Base-by-base conservation (phyloP, 2,888 invertebrate species). In the Andrena minutula region DNA sequence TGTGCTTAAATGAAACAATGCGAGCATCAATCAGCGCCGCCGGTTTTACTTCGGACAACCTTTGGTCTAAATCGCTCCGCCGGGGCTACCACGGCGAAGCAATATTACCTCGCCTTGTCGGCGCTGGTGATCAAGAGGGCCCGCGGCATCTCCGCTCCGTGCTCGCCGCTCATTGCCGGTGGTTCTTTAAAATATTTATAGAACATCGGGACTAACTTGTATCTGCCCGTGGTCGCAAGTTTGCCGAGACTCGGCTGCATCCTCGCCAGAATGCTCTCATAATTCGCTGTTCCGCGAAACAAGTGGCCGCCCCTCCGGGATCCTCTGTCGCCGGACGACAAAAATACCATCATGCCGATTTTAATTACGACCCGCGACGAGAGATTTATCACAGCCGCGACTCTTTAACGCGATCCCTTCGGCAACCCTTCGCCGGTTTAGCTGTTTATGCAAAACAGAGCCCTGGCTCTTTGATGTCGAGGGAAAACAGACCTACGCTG, bases 361-460 rank as follows among this genome's bases (percentile, higher is more conserved):
- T 82, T 77, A 83, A 82, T 77, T 82, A 69, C 53, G 23, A 35
- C 60, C 47, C 47, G 23, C 71, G 82, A 51, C 32, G 71, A 81
- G 66, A 72, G 68, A 81, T 71, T 72, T 82, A 81, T 72, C 61
- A 60, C 74, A 41, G 58, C 58, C 61, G 64, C 63, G 60, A 70
- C 53, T 64, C 75, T 79, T 75, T 56, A 75, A 23, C 30, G 26
- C 47, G 79, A 35, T 8, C 63, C 69, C 73, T 71, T 60, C 58
- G 64, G 12, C 69, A 28, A 64, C 61, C 82, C 69, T 56, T 70
- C 75, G 26, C 16, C 49, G 70, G 63, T 76, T 72, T 58, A 81
- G 64, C 71, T 75, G 70, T 80, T 75, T 79, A 81, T 69, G 79
- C 75, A 82, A 80, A 75, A 60, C 74, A 56, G 66, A 49, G 41